These are phyloP conservation scores for Porites cylindrica DNA, from an alignment of 92 coral and sea anemone genomes.

Conservation along the genomic window DNA sequence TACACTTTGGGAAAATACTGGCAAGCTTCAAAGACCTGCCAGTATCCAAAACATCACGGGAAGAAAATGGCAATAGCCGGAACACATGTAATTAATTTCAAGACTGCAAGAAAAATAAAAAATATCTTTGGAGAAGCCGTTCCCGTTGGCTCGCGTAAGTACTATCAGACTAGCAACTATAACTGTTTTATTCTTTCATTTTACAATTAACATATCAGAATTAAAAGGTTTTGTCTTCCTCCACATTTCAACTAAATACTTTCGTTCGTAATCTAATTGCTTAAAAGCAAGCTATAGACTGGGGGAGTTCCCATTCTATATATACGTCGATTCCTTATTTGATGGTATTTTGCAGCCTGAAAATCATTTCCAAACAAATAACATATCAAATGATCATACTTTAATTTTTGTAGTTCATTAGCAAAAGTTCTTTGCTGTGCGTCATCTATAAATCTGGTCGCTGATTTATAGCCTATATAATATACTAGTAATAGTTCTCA, in stretches of 20 bases:
- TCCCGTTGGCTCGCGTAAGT: conserved; percentile 58
- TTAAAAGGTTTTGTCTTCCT: conserved; percentile 10
- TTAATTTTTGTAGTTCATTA: too few species aligned
- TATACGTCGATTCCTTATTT: too few species aligned
- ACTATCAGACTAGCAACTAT: not conserved
- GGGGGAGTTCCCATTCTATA: too few species aligned
- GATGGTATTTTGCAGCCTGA: too few species aligned
- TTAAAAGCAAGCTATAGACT: too few species aligned
- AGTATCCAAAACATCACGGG: conserved; percentile 44
- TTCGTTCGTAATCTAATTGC: too few species aligned
- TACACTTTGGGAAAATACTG: conserved; percentile 48
- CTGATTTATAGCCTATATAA: too few species aligned
- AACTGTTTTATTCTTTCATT: conserved; percentile 5
- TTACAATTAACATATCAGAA: conserved; percentile 15
- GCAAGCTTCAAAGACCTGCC: conserved; percentile 49
- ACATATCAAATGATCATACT: too few species aligned
- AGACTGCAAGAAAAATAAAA: conserved; percentile 32
- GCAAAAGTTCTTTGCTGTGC: too few species aligned
- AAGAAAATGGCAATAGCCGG: conserved; percentile 43
- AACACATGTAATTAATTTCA: conserved; percentile 29
- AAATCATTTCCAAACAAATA: too few species aligned
- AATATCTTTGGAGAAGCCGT: conserved; percentile 37
- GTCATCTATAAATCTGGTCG: too few species aligned
- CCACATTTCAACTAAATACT: not conserved
- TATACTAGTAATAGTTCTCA: too few species aligned